Evolutionary conservation across 2,888 invertebrate species (phyloP).

Genomic region (Drymonia ruficornis): DNA sequence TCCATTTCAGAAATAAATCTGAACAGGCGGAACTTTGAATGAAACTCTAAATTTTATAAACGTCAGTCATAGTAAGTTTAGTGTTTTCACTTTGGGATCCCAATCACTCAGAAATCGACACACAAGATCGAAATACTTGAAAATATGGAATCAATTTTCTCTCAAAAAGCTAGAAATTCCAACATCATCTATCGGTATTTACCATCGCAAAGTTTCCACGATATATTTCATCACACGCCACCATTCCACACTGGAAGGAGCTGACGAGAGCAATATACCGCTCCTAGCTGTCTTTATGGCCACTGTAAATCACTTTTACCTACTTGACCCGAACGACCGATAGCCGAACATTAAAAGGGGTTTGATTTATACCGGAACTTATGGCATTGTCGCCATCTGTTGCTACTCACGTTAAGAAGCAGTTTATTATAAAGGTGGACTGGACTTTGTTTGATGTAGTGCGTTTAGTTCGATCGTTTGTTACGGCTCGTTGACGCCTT

Average conservation of each 20-base stretch:
- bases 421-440: constrained; percentile 75
- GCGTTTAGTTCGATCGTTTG: constrained; percentile 29
- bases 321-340: constrained; percentile 77
- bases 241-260: constrained; percentile 58
- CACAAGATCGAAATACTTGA: too few relatives aligned
- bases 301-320: constrained; percentile 76
- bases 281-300: constrained; percentile 73
- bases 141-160: too few relatives aligned
- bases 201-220: constrained; percentile 40
- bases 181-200: constrained; percentile 16
- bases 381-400: constrained; percentile 79
- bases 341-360: constrained; percentile 79
- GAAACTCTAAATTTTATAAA: too few relatives aligned
- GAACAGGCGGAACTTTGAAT: too few relatives aligned
- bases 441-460: constrained; percentile 49
- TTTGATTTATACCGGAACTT: constrained; percentile 81
- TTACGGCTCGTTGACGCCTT: constrained; percentile 30
- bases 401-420: constrained; percentile 64
- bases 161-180: constrained; percentile 13
- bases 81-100: too few relatives aligned
- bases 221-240: constrained; percentile 58
- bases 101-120: too few relatives aligned
- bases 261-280: constrained; percentile 72
- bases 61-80: too few relatives aligned
- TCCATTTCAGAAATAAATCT: too few relatives aligned